These are phyloP conservation scores for Nymphalis urticae DNA, from an alignment of 2,888 invertebrate species.

Conservation along the genomic window DNA sequence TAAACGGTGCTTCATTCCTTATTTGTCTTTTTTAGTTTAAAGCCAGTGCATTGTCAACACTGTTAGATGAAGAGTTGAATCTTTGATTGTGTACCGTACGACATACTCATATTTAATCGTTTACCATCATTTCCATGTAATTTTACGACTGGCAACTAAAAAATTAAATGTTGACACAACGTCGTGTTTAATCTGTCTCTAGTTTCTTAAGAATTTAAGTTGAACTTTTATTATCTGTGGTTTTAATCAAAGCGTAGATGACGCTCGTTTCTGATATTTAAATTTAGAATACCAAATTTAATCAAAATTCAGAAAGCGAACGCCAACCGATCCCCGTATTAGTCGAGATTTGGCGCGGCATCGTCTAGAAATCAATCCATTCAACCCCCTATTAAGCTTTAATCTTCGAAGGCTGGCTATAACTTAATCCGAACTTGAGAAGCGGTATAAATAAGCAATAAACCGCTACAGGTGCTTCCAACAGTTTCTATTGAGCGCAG, in stretches of 20 bases:
- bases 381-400: conserved; percentile 75
- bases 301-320: conserved; percentile 53
- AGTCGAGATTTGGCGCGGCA: conserved; percentile 62
- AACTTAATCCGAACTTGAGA: conserved; percentile 79
- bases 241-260: background rate
- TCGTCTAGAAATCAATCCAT: conserved; percentile 78
- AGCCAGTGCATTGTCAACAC: conserved; percentile 56
- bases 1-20: conserved; percentile 62
- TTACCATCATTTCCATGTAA: conserved; percentile 23
- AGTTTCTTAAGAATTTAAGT: background rate
- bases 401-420: conserved; percentile 78
- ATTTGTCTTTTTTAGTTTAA: conserved; percentile 69
- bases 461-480: conserved; percentile 74
- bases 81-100: conserved; percentile 35
- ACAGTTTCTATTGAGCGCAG: conserved; percentile 62
- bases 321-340: conserved; percentile 53
- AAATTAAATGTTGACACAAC: conserved; percentile 12
- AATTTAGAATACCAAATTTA: conserved; percentile 39
- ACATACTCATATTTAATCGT: conserved; percentile 15
- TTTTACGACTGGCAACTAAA: conserved; percentile 23
- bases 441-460: conserved; percentile 79
- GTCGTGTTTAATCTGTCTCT: conserved; percentile 16
- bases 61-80: conserved; percentile 41
- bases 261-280: background rate
- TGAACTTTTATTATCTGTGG: conserved; percentile 2